Evolutionary conservation across 2,888 invertebrate genomes (phyloP).

Genomic region (Eumacrocentrus americanus): DNA sequence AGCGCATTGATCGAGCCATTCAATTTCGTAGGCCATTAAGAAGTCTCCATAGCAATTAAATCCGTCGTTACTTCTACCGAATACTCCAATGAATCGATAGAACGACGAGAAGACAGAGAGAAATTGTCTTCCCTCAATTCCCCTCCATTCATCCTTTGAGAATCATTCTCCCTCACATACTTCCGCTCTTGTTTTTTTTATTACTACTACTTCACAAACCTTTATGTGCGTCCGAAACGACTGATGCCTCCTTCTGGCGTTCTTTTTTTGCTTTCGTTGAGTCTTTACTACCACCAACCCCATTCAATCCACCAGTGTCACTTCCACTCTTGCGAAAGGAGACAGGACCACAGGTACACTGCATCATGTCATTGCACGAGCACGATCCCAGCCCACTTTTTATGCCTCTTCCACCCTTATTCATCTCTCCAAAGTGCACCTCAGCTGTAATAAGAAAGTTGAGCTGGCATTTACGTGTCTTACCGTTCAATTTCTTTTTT

Average conservation of each 20-base stretch:
- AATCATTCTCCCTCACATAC: slow-evolving; percentile 11
- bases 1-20: not conserved
- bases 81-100: not conserved
- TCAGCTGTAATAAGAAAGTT: slow-evolving; percentile 49
- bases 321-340: slow-evolving; percentile 35
- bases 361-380: slow-evolving; percentile 60
- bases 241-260: slow-evolving; percentile 38
- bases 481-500: too few species aligned
- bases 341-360: slow-evolving; percentile 61
- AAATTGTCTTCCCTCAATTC: not conserved
- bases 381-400: slow-evolving; percentile 63
- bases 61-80: not conserved
- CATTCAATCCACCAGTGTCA: slow-evolving; percentile 2
- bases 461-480: too few species aligned
- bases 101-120: not conserved
- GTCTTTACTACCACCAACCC: slow-evolving; percentile 29
- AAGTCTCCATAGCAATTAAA: not conserved
- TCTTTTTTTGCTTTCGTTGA: slow-evolving; percentile 41
- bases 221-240: slow-evolving; percentile 48
- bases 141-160: not conserved
- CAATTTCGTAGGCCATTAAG: not conserved
- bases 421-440: slow-evolving; percentile 57
- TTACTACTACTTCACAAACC: slow-evolving; percentile 39
- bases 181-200: slow-evolving; percentile 16
- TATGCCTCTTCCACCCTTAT: slow-evolving; percentile 62